Evolutionary conservation across 2,888 invertebrate species (phyloP).

Genomic region (Zygothrica quintamaculata): DNA sequence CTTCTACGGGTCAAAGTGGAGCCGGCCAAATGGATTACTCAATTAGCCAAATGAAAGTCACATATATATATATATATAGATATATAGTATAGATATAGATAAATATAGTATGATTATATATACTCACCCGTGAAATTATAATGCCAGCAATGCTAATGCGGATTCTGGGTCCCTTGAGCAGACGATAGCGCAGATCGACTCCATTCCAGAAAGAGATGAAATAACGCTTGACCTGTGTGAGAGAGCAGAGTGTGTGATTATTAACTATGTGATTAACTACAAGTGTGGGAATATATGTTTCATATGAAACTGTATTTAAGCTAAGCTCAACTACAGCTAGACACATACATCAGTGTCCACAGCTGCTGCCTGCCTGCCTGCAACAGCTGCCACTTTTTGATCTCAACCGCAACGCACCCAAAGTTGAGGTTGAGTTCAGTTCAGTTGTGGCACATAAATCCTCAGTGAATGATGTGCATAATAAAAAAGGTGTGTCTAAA

Average conservation of each 20-base stretch:
- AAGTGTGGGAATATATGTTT: slow-evolving; percentile 18
- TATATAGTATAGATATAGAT: no score
- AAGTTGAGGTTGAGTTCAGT: no score
- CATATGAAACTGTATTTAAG: neutral
- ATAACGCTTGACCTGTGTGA: slow-evolving; percentile 92
- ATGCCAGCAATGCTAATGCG: slow-evolving; percentile 97
- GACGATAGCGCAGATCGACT: slow-evolving; percentile 95
- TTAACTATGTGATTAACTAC: no score
- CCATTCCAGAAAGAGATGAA: slow-evolving; percentile 99
- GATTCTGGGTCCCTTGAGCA: slow-evolving; percentile 95
- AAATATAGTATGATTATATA: no score
- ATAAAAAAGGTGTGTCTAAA: slow-evolving; percentile 34
- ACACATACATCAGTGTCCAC: slow-evolving; percentile 22
- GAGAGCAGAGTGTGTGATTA: no score
- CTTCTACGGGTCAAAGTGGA: slow-evolving; percentile 60
- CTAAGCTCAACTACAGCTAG: no score
- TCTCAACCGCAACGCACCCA: slow-evolving; percentile 65
- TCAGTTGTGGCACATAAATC: slow-evolving; percentile 65
- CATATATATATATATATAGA: slow-evolving; percentile 5
- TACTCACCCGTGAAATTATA: slow-evolving; percentile 95
- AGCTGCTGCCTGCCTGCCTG: neutral
- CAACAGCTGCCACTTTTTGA: slow-evolving; percentile 54
- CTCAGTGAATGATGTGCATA: slow-evolving; percentile 59
- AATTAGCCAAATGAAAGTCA: slow-evolving; percentile 60
- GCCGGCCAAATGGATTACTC: slow-evolving; percentile 57